Percentiles rank a stretch among this genome's conserved stretches.
These are phyloP conservation scores for Garra rufa DNA, from an alignment of 2,113 vertebrate species.

Conservation along the genomic window DNA sequence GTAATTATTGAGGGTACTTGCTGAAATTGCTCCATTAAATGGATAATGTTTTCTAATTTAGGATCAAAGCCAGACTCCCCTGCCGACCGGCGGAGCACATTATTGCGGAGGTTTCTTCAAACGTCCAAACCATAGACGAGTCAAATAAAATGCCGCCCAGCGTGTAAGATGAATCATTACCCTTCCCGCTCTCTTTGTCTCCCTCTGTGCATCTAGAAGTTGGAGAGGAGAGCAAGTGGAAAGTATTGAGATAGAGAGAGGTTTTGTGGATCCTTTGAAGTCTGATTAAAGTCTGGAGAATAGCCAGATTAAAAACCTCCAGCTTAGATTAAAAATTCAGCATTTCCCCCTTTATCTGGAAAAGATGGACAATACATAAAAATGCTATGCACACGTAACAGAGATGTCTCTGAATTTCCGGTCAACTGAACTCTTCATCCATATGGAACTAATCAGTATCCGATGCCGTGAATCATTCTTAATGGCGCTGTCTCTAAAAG, in stretches of 20 bases:
- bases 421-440: constrained; percentile 63
- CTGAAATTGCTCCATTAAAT: constrained; percentile 68
- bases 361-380: constrained; percentile 36
- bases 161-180: constrained; percentile 67
- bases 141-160: constrained; percentile 62
- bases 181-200: constrained; percentile 25
- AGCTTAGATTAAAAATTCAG: constrained; percentile 42
- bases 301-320: constrained; percentile 54
- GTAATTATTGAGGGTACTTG: constrained; percentile 59
- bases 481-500: constrained; percentile 68
- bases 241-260: constrained; percentile 55
- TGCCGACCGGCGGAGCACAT: constrained; percentile 46
- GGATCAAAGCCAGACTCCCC: constrained; percentile 60
- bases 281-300: constrained; percentile 73
- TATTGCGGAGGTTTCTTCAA: constrained; percentile 61
- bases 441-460: constrained; percentile 68
- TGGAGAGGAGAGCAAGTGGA: constrained; percentile 63
- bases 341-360: not conserved
- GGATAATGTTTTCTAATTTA: constrained; percentile 67
- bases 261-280: constrained; percentile 63
- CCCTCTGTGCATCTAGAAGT: constrained; percentile 36
- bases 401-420: constrained; percentile 32
- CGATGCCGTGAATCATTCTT: constrained; percentile 63
- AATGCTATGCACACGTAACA: constrained; percentile 5
- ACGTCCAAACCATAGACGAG: constrained; percentile 57